A percentile compares a stretch with the other conserved stretches of the same genome.
phyloP scores from a whole-genome alignment of 2,888 invertebrate genomes.

The Mesoligia furuncula region DNA sequence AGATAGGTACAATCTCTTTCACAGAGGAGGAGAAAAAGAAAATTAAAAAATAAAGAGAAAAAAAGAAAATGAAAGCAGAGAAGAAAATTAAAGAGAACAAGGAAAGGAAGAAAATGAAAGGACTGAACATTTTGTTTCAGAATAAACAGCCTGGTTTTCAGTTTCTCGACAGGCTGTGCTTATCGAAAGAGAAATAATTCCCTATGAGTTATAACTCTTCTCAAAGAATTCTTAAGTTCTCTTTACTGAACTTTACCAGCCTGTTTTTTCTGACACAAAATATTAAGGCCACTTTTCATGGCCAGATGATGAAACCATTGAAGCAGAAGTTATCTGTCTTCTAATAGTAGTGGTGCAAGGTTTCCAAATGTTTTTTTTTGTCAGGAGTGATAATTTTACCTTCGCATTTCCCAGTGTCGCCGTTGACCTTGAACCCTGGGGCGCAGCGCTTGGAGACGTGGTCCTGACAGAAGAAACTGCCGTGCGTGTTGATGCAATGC shows the following conservation, averaged over 20 bases:
- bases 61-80: no score
- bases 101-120: no score
- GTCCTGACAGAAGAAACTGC: constrained; percentile 93
- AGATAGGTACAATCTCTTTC: neutral
- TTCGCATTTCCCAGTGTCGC: constrained; percentile 89
- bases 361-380: neutral
- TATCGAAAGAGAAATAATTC: no score
- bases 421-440: constrained; percentile 92
- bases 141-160: no score
- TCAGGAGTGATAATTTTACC: constrained; percentile 76
- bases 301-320: neutral
- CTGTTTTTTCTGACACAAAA: neutral
- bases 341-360: neutral
- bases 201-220: no score
- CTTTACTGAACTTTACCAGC: neutral
- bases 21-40: neutral
- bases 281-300: neutral
- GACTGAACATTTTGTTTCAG: no score
- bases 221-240: no score
- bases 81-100: no score
- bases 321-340: neutral
- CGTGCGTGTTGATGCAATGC: constrained; percentile 93
- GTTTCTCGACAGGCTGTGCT: no score
- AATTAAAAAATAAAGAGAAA: no score
- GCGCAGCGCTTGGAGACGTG: constrained; percentile 92